A percentile compares a stretch with the other conserved stretches of the same genome.
Evolutionary conservation across 2,888 invertebrate genomes (phyloP).

Genomic region (Meta bourneti): DNA sequence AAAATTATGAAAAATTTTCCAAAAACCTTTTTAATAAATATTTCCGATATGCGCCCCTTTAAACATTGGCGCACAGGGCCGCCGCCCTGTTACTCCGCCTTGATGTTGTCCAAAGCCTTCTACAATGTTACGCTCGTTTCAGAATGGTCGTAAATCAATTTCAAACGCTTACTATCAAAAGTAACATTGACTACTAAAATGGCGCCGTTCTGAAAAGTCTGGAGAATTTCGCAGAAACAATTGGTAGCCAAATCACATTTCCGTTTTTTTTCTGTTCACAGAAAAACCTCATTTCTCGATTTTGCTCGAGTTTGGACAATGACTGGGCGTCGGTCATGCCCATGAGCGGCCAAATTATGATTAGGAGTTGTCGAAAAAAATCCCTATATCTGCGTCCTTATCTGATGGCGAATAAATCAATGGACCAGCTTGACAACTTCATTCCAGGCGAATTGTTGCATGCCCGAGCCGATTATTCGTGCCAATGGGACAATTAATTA

Average conservation of each 20-base stretch:
- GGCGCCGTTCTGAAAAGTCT: not conserved
- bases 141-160: no score
- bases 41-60: no score
- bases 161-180: no score
- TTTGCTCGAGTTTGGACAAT: slow-evolving; percentile 27
- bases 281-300: slow-evolving; percentile 49
- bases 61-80: no score
- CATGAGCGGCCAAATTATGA: slow-evolving; percentile 53
- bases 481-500: slow-evolving; percentile 66
- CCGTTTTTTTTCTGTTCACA: slow-evolving; percentile 3
- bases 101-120: no score
- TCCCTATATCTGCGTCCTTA: slow-evolving; percentile 39
- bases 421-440: slow-evolving; percentile 71
- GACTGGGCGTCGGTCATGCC: slow-evolving; percentile 50
- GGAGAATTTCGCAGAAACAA: not conserved
- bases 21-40: no score
- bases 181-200: no score
- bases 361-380: slow-evolving; percentile 51
- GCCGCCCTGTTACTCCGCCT: no score
- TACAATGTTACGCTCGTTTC: no score
- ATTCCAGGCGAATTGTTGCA: slow-evolving; percentile 33
- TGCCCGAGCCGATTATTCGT: slow-evolving; percentile 21
- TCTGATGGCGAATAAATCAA: slow-evolving; percentile 72
- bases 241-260: not conserved
- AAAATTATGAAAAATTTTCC: no score